Conservation (phyloP, 2,888 invertebrate genomes). For the Polyommatus icarus region DNA sequence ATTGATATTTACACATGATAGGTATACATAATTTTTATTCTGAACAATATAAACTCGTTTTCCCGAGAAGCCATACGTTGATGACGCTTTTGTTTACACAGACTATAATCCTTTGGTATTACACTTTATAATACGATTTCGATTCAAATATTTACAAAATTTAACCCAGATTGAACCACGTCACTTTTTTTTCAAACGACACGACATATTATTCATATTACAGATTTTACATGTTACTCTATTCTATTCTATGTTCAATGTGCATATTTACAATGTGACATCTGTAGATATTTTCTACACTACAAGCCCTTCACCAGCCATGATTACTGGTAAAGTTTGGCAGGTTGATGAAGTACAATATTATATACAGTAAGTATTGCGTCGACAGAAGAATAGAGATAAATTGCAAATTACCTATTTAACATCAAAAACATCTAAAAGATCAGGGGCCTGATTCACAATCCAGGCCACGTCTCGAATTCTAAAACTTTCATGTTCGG, state of each 20-base stretch:
- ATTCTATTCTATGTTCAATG: not conserved
- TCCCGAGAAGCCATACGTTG: no score
- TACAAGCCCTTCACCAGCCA: not conserved
- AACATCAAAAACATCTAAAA: not conserved
- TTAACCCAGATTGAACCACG: not conserved
- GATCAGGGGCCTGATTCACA: not conserved
- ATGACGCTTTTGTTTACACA: not conserved
- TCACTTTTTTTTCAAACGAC: not conserved
- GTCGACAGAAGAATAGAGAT: not conserved
- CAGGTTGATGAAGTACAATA: not conserved
- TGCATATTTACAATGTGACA: constrained; percentile 3
- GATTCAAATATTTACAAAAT: not conserved
- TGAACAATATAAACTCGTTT: no score
- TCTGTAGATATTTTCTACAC: not conserved
- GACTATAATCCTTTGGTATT: no score
- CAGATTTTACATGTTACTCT: not conserved
- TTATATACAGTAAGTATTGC: not conserved
- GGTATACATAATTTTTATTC: no score
- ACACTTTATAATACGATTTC: not conserved
- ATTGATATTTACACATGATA: not conserved
- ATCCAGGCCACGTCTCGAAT: not conserved
- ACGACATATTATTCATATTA: not conserved
- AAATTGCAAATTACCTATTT: not conserved
- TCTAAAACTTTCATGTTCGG: no score
- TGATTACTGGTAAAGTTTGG: not conserved